phyloP scores from a whole-genome alignment of 2,113 vertebrate species.

The Spheniscus mendiculus region DNA sequence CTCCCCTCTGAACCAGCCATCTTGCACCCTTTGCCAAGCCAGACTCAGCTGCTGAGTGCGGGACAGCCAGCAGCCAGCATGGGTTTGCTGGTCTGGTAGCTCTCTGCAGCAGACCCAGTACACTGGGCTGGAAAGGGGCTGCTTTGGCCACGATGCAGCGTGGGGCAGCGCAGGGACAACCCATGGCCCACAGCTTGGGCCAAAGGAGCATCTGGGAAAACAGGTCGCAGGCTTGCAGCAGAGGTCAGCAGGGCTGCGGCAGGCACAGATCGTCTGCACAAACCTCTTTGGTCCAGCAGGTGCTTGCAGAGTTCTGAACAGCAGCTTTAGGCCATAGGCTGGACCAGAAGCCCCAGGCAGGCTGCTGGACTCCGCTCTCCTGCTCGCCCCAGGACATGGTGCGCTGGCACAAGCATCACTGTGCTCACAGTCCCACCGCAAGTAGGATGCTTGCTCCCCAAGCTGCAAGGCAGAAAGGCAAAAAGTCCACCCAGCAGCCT shows the following conservation, averaged over 20 bases:
- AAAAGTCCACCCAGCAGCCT: background rate
- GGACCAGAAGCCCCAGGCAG: background rate
- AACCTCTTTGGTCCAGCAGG: background rate
- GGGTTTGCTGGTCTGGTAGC: background rate
- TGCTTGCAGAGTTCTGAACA: background rate
- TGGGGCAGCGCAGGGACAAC: background rate
- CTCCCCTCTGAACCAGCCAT: background rate
- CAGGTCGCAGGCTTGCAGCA: background rate
- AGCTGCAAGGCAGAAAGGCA: background rate
- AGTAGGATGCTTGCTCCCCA: background rate
- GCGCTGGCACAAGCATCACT: background rate
- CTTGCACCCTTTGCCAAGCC: background rate
- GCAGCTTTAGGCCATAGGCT: background rate
- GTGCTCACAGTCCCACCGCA: background rate
- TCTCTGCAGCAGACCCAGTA: background rate
- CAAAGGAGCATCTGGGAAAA: background rate
- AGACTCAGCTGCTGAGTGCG: background rate
- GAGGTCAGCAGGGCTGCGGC: background rate
- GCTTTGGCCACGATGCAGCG: accelerated
- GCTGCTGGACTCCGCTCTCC: background rate
- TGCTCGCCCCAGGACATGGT: background rate
- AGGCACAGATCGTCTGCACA: background rate
- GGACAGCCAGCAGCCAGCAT: accelerated
- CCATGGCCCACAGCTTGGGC: background rate
- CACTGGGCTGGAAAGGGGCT: background rate